These are phyloP conservation scores for Decapterus maruadsi DNA, from an alignment of 2,797 vertebrate species.

Conservation along the genomic window DNA sequence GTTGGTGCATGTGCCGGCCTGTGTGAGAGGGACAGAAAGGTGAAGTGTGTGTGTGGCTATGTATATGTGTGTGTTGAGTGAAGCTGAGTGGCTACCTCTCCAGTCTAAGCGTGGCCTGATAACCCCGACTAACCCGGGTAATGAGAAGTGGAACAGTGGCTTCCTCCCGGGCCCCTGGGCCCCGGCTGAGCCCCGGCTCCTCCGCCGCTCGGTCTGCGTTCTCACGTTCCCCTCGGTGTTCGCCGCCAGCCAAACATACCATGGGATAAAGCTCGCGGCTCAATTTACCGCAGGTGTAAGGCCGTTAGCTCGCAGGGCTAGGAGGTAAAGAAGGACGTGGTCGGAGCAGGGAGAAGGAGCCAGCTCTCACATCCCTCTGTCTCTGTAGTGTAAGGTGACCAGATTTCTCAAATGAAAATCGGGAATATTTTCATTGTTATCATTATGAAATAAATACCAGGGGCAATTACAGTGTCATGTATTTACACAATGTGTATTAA, in stretches of 20 bases:
- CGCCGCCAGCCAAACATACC: conserved; percentile 58
- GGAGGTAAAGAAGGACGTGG: conserved; percentile 1
- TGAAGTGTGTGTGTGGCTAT: conserved; percentile 38
- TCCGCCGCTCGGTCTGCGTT: conserved; percentile 36
- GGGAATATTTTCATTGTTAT: too few species aligned
- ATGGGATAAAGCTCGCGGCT: conserved; percentile 62
- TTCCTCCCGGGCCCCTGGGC: conserved; percentile 69
- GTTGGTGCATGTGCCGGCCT: conserved; percentile 42
- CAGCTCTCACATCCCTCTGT: too few species aligned
- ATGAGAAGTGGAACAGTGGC: conserved; percentile 76
- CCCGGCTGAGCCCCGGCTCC: conserved; percentile 46
- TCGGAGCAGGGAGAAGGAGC: neutral
- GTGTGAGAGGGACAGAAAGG: conserved; percentile 59
- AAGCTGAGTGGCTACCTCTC: conserved; percentile 73
- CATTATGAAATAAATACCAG: too few species aligned
- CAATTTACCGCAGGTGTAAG: conserved; percentile 49
- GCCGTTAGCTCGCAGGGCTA: conserved; percentile 18
- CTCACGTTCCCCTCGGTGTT: conserved; percentile 43
- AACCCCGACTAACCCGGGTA: conserved; percentile 75
- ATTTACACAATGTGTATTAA: too few species aligned
- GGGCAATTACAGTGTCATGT: too few species aligned
- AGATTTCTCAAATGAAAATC: too few species aligned
- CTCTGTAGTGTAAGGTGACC: too few species aligned
- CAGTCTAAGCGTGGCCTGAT: conserved; percentile 73
- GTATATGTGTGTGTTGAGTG: conserved; percentile 68